Base-by-base conservation (phyloP, 2,113 vertebrate genomes). In the Pedetes capensis region DNA sequence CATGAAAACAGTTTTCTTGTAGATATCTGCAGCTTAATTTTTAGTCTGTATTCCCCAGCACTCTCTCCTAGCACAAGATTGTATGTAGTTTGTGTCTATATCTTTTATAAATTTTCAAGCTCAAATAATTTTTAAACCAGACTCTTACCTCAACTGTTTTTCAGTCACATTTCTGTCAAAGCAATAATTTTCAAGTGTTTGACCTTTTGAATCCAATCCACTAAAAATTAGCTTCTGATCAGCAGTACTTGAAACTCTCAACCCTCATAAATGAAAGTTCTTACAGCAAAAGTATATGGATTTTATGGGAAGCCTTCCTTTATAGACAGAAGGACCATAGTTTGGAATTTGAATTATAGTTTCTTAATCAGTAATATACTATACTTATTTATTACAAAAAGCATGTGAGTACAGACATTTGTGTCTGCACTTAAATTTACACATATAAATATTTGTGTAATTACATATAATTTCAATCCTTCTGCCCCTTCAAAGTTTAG, bases 121-220 rank as follows among this genome's bases (percentile, higher is more conserved):
- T 89, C 59, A 94, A 72, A 42, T 91, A 95, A 4, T 76, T 92
- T 95, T 95, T 44, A 80, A 61, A 53, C 2, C 14, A 47, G 9
- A 61, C 10, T 76, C 10, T 81, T 3, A 72, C 32, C 25, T 85
- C 17, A 64, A 0, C 44, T 14, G 9, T 72, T 89, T 42, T 3
- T 17, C 3, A 37, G 6, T 25, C 68, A 76, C n/a, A 57, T 57
- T 86, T 72, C 7, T 13, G 49, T 61, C 11, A 32, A 18, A 44
- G 1, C 1, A 76, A 39, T n/a, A 68, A 4, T 80, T 66, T 9
- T 69, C 59, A 85, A 23, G 22, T 59, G 22, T 34, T 3, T 84
- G 79, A 91, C 22, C 8, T 3, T 13, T 69, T 68, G 8, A 57
- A 66, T 68, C 10, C 51, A 91, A 87, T 25, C 6, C 42, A 68